Conservation (phyloP, 1,140 invertebrate genomes). For the Agrilus planipennis region DNA sequence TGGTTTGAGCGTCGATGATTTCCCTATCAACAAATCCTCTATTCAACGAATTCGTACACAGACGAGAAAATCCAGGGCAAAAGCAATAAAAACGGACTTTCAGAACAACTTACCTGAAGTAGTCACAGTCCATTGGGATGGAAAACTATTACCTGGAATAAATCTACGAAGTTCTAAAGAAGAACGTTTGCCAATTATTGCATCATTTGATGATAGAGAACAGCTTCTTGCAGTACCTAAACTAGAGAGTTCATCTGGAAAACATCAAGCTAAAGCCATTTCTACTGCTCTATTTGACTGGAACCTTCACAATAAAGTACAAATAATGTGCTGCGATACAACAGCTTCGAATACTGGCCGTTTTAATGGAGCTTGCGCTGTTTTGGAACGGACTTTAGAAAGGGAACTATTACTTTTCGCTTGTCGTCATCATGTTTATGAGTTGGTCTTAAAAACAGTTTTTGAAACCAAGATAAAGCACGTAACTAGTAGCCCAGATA, state of each 20-base stretch:
- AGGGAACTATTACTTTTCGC: slow-evolving; percentile 14
- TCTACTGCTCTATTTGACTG: slow-evolving; percentile 11
- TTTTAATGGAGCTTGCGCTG: slow-evolving; percentile 10
- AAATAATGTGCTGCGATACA: too few species aligned
- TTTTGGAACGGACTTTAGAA: slow-evolving; percentile 13
- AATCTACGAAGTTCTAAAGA: slow-evolving; percentile 17
- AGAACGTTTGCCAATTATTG: slow-evolving; percentile 18
- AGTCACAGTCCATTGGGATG: slow-evolving; percentile 18
- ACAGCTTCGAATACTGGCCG: slow-evolving; percentile 15
- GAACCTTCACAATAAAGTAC: slow-evolving; percentile 14
- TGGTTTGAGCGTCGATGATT: slow-evolving; percentile 6
- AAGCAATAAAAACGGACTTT: slow-evolving; percentile 12
- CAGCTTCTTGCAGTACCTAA: slow-evolving; percentile 18
- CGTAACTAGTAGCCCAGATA: slow-evolving; percentile 11
- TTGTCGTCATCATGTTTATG: slow-evolving; percentile 19
- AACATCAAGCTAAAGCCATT: slow-evolving; percentile 13
- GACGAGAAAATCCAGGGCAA: slow-evolving; percentile 1
- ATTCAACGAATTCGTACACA: slow-evolving; percentile 11
- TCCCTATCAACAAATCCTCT: slow-evolving; percentile 3
- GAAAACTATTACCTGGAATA: slow-evolving; percentile 18
- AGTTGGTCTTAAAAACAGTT: slow-evolving; percentile 16
- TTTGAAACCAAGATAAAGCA: slow-evolving; percentile 15
- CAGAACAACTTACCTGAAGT: slow-evolving; percentile 13
- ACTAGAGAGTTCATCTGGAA: slow-evolving; percentile 12
- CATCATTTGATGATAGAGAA: slow-evolving; percentile 13